Evolutionary conservation across 2,113 vertebrate species (phyloP).

Genomic region (Lanius ludovicianus): DNA sequence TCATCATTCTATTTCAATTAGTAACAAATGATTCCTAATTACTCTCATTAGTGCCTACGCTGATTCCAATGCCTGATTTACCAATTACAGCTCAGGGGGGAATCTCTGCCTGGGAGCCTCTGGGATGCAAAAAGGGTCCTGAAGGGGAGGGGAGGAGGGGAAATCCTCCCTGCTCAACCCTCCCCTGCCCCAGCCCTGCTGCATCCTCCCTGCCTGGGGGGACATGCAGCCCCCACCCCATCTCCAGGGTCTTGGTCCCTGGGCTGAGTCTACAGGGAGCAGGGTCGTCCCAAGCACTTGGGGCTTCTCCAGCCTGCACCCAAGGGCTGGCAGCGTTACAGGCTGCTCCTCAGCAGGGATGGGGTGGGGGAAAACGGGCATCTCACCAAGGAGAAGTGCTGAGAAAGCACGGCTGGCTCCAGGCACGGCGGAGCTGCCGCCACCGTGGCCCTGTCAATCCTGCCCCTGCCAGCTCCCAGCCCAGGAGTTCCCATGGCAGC

Average conservation of each 20-base stretch:
- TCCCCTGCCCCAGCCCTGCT: not conserved
- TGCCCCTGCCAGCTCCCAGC: fast-evolving
- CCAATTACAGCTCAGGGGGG: constrained; percentile 62
- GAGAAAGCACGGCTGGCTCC: not conserved
- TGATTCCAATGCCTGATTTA: constrained; percentile 70
- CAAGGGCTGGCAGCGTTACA: not conserved
- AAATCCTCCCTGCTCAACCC: not conserved
- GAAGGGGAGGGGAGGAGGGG: not conserved
- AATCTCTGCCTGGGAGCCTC: constrained; percentile 24
- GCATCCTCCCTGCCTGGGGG: not conserved
- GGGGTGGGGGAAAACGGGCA: not conserved
- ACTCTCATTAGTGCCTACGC: constrained; percentile 64
- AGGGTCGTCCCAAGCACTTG: not conserved
- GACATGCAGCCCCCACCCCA: not conserved
- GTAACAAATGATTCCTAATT: constrained; percentile 72
- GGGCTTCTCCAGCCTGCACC: not conserved
- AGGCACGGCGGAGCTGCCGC: fast-evolving
- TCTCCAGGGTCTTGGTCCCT: fast-evolving
- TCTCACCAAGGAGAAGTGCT: not conserved
- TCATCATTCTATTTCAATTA: constrained; percentile 67
- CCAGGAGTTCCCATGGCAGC: not conserved
- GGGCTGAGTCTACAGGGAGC: not conserved
- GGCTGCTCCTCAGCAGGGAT: not conserved
- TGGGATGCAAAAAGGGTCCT: constrained; percentile 15
- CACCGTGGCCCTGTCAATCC: fast-evolving